Percentiles rank a stretch among this genome's conserved stretches.
These are phyloP conservation scores for Hypomesus transpacificus DNA, from an alignment of 2,113 vertebrate genomes.

Conservation along the genomic window DNA sequence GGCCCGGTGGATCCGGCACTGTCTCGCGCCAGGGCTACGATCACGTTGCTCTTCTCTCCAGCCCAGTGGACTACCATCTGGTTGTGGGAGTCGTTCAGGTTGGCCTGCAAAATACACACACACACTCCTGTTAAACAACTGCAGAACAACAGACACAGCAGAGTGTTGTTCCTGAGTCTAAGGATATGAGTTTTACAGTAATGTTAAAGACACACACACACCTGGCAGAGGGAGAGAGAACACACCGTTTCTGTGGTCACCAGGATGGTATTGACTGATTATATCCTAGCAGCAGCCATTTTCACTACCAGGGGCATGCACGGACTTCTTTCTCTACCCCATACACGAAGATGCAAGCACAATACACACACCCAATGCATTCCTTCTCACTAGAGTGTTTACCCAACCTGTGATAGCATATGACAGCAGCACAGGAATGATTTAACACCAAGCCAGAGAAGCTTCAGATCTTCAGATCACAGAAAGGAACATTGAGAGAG, in stretches of 20 bases:
- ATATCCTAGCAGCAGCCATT: neutral
- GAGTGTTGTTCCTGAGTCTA: too few species aligned
- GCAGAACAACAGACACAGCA: too few species aligned
- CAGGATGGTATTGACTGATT: neutral
- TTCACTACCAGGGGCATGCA: neutral
- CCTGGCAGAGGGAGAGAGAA: too few species aligned
- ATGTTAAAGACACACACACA: too few species aligned
- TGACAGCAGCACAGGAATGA: neutral
- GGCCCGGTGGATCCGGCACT: slow-evolving; percentile 81
- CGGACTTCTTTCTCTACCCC: too few species aligned
- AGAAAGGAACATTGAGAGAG: neutral
- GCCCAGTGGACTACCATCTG: slow-evolving; percentile 99
- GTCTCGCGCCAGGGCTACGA: slow-evolving; percentile 92
- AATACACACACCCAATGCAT: neutral
- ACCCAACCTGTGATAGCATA: neutral
- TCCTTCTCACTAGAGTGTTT: slow-evolving; percentile 8
- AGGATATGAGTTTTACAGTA: too few species aligned
- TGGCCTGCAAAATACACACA: slow-evolving; percentile 73
- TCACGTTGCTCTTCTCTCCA: slow-evolving; percentile 94
- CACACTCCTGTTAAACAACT: neutral
- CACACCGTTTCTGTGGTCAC: too few species aligned
- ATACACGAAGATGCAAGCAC: too few species aligned
- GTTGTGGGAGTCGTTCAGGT: slow-evolving; percentile 95
- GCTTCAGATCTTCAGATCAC: neutral
- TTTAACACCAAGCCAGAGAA: neutral